Conservation (phyloP, 2,888 invertebrate genomes). For the Trypoxylon attenuatum region DNA sequence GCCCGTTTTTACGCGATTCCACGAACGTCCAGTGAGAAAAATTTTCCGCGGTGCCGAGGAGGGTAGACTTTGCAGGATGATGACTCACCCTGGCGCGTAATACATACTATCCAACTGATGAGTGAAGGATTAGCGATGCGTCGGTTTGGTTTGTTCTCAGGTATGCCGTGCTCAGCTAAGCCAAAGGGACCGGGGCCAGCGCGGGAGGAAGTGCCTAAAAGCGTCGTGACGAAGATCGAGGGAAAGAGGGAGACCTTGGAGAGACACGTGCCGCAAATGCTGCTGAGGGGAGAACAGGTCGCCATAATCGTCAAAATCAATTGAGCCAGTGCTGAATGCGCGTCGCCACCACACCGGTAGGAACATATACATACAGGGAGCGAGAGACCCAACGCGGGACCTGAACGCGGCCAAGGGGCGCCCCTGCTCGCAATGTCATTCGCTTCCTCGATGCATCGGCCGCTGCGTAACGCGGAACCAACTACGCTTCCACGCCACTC, state of each 20-base stretch:
- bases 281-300: slow-evolving; percentile 87
- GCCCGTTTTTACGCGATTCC: no score
- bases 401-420: background rate
- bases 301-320: slow-evolving; percentile 76
- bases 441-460: background rate
- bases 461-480: background rate
- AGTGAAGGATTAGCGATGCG: no score
- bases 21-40: no score
- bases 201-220: slow-evolving; percentile 77
- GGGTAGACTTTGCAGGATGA: background rate
- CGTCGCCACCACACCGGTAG: slow-evolving; percentile 2
- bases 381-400: no score
- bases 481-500: background rate
- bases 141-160: background rate
- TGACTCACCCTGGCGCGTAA: background rate
- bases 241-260: slow-evolving; percentile 82
- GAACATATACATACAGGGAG: background rate
- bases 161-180: slow-evolving; percentile 44
- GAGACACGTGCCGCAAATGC: slow-evolving; percentile 81
- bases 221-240: slow-evolving; percentile 78
- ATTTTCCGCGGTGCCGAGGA: background rate
- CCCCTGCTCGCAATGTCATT: background rate
- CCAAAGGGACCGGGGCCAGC: slow-evolving; percentile 60
- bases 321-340: slow-evolving; percentile 41
- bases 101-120: background rate